Base-by-base conservation (phyloP, 1,140 invertebrate genomes). In the Diorhabda elongata region DNA sequence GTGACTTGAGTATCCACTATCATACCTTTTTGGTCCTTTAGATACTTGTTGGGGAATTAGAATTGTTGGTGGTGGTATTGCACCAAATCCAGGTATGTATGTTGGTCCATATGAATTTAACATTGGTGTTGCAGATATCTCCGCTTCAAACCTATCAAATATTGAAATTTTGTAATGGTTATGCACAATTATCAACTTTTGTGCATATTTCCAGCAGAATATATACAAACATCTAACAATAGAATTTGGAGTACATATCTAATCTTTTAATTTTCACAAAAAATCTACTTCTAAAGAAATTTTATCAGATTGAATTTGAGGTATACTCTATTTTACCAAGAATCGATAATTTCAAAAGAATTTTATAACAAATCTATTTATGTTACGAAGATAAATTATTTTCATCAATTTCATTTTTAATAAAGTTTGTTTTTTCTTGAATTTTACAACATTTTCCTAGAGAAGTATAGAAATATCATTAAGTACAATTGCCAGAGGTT, bases 101-200 rank as follows among this genome's bases (percentile, higher is more conserved):
- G 81, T 84, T 82, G 70, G 88, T 85, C 71, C 71, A 64, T 74
- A 72, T 84, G 71, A 89, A 86, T 6, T 90, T 87, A 77, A 87
- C 85, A 74, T 84, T 87, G 76, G 89, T 90, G 3, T 89, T 64
- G 87, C 87, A 4, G 91, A 90, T 70, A 93, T 94, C 82, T 94
- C 92, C n/a, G 92, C 91, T 78, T 94, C 92, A 81, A 95, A 95
- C 73, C 91, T 92, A 67, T 58, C 75, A 74, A 69, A 70, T 63
- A 61, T 45, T 42, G 45, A 9, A 43, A n/a, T 45, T 63, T 42
- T 67, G 60, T 58, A 58, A 72, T 69, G 62, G 59, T 64, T 69
- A 41, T 0, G 3, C 4, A 7, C 42, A 8, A 26, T 58, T n/a
- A 58, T 9, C 26, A 26, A n/a, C 8, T n/a, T 3, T 58, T 3